A percentile compares a stretch with the other conserved stretches of the same genome.
Conservation (phyloP, 2,797 vertebrate genomes). For the Clamator glandarius region DNA sequence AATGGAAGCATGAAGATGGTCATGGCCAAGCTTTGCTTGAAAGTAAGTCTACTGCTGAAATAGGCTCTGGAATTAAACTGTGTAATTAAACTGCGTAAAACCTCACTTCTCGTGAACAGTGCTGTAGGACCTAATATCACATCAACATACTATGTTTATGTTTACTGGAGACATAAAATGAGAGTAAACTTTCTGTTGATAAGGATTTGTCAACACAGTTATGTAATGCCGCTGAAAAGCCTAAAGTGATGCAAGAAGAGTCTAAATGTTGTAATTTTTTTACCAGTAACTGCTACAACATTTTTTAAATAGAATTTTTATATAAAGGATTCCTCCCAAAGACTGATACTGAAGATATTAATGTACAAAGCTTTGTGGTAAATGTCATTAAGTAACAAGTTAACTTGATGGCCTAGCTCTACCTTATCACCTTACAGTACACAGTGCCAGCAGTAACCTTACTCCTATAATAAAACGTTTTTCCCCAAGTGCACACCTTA, state of each 20-base stretch:
- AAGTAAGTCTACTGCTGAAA: neutral
- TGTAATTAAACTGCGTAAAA: neutral
- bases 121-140: neutral
- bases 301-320: neutral
- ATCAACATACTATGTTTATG: neutral
- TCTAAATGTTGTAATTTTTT: neutral
- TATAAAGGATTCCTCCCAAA: neutral
- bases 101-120: rapidly evolving
- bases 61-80: neutral
- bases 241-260: neutral
- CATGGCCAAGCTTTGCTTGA: neutral
- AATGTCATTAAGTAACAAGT: neutral
- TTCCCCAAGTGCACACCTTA: neutral
- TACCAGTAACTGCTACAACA: neutral
- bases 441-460: neutral
- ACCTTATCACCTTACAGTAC: neutral
- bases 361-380: neutral
- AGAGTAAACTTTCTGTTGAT: neutral
- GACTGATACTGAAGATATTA: neutral
- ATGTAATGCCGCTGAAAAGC: neutral
- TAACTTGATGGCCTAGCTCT: neutral
- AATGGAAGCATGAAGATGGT: neutral
- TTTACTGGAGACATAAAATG: neutral
- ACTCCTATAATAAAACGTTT: neutral
- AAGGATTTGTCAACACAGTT: neutral